phyloP scores from a whole-genome alignment of 2,797 vertebrate genomes.

The Chaunax sp. region DNA sequence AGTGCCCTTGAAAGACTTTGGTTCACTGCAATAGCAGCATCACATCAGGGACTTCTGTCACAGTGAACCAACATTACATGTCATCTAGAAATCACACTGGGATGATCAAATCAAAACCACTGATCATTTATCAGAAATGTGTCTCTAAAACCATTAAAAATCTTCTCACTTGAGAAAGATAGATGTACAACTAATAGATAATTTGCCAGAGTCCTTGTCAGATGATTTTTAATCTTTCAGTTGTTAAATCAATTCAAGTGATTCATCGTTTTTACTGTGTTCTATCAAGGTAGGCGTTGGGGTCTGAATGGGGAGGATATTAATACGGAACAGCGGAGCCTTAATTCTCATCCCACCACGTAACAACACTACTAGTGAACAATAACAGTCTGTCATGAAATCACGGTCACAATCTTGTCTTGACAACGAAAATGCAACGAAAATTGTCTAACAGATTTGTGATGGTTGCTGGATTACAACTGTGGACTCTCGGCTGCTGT shows the following conservation, averaged over 20 bases:
- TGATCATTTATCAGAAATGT: neutral
- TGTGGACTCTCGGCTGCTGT: slow-evolving; percentile 12
- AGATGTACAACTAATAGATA: neutral
- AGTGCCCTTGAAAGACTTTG: slow-evolving; percentile 73
- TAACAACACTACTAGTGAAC: neutral
- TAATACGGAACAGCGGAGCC: neutral
- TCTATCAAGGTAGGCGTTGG: neutral
- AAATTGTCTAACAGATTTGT: slow-evolving; percentile 39
- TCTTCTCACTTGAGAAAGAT: neutral
- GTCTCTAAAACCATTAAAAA: neutral
- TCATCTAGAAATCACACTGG: neutral
- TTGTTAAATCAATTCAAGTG: neutral
- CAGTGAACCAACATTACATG: slow-evolving; percentile 13
- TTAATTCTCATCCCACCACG: neutral
- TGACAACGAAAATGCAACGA: neutral
- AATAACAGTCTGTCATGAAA: slow-evolving; percentile 8
- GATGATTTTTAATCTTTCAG: neutral
- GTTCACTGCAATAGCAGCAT: slow-evolving; percentile 33
- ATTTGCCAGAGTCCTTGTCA: neutral
- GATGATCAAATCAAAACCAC: neutral
- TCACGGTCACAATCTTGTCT: slow-evolving; percentile 6
- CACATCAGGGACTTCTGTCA: slow-evolving; percentile 22
- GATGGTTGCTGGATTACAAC: slow-evolving; percentile 18
- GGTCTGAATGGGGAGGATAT: too few species aligned
- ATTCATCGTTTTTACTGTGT: neutral